These are phyloP conservation scores for Neria commutata DNA, from an alignment of 2,888 invertebrate genomes.

Conservation along the genomic window DNA sequence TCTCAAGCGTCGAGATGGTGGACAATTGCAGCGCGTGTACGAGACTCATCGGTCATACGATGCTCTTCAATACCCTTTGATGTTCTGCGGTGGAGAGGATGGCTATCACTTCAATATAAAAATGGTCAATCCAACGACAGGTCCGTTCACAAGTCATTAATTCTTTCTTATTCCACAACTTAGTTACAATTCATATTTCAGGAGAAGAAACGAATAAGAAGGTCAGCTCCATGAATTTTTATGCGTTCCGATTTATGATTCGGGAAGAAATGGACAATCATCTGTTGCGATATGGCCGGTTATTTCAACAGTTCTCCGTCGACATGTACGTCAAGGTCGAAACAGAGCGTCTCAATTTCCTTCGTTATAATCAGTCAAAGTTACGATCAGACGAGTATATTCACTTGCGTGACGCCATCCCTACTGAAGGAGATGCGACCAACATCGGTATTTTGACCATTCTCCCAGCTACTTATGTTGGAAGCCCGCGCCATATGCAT, in stretches of 20 bases:
- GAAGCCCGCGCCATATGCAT: slow-evolving; percentile 24
- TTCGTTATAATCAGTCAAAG: no score
- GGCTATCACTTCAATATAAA: slow-evolving; percentile 29
- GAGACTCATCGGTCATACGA: slow-evolving; percentile 26
- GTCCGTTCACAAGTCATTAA: no score
- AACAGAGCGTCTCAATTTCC: no score
- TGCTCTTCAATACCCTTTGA: slow-evolving; percentile 23
- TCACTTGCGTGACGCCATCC: no score
- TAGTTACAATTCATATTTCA: not conserved
- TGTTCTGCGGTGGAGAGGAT: slow-evolving; percentile 24
- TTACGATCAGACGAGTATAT: no score
- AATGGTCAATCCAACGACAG: slow-evolving; percentile 7
- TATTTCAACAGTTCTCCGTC: no score
- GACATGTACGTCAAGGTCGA: no score
- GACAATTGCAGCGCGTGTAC: not conserved
- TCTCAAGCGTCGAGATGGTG: slow-evolving; percentile 1
- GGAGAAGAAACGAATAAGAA: no score
- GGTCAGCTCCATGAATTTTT: not conserved
- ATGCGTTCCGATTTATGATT: not conserved
- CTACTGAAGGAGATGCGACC: no score
- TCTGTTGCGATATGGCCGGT: no score
- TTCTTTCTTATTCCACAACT: no score
- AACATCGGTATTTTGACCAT: no score
- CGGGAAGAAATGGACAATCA: not conserved
- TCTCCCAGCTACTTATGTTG: slow-evolving; percentile 14